Percentiles rank a stretch among this genome's conserved stretches.
phyloP scores from a whole-genome alignment of 2,888 invertebrate species.

The Camptogramma bilineatum region DNA sequence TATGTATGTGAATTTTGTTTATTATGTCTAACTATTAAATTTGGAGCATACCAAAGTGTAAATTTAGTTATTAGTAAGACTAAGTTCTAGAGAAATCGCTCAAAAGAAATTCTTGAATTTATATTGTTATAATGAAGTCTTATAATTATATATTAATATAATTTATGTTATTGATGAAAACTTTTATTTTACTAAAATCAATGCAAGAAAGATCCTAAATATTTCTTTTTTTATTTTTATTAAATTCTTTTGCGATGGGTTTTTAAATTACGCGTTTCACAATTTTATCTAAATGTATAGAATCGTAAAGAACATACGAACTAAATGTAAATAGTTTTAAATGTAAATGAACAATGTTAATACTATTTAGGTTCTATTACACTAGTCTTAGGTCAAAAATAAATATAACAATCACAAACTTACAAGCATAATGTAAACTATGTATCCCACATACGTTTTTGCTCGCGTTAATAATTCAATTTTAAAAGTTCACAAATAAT shows the following conservation, averaged over 20 bases:
- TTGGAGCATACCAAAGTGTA: conserved; percentile 76
- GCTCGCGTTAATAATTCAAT: no score
- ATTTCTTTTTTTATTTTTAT: no score
- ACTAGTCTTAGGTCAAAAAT: conserved; percentile 13
- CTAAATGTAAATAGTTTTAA: conserved; percentile 23
- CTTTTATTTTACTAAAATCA: no score
- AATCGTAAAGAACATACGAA: neutral
- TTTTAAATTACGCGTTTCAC: neutral
- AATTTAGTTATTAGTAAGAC: conserved; percentile 49
- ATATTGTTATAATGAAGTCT: no score
- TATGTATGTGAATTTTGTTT: conserved; percentile 10
- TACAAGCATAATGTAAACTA: no score
- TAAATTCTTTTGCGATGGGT: no score
- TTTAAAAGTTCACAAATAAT: no score
- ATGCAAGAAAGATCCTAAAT: no score
- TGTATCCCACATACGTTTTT: no score
- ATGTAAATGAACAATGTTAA: conserved; percentile 12
- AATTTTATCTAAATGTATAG: neutral
- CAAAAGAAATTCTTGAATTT: conserved; percentile 34
- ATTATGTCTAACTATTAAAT: conserved; percentile 39
- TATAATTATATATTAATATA: no score
- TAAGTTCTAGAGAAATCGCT: conserved; percentile 62
- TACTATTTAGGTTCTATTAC: conserved; percentile 2
- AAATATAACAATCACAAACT: no score
- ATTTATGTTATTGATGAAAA: no score